These are phyloP conservation scores for Eublepharis macularius DNA, from an alignment of 2,113 vertebrate genomes.

Conservation along the genomic window DNA sequence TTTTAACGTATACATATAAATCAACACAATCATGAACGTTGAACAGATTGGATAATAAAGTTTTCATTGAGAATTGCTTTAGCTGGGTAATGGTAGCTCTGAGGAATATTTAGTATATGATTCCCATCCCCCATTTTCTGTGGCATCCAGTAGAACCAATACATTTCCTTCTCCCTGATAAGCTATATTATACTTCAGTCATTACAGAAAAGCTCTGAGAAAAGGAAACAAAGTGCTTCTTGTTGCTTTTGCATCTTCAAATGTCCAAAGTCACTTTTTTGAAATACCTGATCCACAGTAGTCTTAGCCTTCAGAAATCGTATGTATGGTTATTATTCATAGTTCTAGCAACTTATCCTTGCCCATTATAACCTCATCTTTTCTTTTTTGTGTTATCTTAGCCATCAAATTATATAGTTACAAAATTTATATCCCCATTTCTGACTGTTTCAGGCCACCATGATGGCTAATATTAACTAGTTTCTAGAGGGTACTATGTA, in stretches of 20 bases:
- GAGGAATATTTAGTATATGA: no score
- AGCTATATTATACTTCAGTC: neutral
- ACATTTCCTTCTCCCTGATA: neutral
- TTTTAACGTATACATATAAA: no score
- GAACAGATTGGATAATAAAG: no score
- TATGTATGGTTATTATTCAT: neutral
- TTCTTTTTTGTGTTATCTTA: neutral
- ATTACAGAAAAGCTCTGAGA: neutral
- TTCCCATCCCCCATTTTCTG: neutral
- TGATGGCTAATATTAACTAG: no score
- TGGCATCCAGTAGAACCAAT: neutral
- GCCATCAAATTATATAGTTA: neutral
- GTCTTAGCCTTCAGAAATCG: neutral
- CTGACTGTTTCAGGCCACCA: no score
- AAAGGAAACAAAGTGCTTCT: neutral
- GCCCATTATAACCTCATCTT: neutral
- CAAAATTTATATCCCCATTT: no score
- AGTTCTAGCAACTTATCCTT: neutral
- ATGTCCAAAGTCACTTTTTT: neutral
- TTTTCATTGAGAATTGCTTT: no score
- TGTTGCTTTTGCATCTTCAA: neutral
- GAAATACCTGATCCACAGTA: no score
- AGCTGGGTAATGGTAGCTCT: no score
- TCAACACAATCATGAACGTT: no score
- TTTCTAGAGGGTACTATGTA: neutral